phyloP scores from a whole-genome alignment of 2,888 invertebrate species.

The Habroteleia sp. region DNA sequence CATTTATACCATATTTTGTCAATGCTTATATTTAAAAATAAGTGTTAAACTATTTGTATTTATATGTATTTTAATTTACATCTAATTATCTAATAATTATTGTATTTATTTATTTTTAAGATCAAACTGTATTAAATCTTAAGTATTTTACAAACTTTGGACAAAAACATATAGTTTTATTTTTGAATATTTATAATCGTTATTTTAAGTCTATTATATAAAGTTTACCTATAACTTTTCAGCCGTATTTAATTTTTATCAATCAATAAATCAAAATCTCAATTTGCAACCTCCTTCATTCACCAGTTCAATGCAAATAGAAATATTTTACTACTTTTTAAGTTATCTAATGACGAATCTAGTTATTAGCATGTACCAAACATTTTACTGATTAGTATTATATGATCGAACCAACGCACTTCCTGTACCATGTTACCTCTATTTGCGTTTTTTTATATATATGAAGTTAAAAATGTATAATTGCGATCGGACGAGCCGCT shows the following conservation, averaged over 20 bases:
- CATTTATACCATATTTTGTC: slow-evolving; percentile 8
- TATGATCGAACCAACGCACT: slow-evolving; percentile 12
- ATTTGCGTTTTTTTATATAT: slow-evolving; percentile 9
- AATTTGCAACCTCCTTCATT: slow-evolving; percentile 21
- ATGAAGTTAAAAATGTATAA: neutral
- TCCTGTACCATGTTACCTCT: neutral
- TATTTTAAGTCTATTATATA: neutral
- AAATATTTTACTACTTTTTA: slow-evolving; percentile 10
- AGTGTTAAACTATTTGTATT: too few relatives aligned
- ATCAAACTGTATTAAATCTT: slow-evolving; percentile 5
- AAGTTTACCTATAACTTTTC: neutral
- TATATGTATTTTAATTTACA: neutral
- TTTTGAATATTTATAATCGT: slow-evolving; percentile 27
- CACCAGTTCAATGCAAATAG: slow-evolving; percentile 23
- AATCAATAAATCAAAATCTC: slow-evolving; percentile 9
- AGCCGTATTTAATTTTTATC: slow-evolving; percentile 5
- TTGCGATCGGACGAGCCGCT: slow-evolving; percentile 8
- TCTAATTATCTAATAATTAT: neutral
- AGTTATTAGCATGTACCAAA: slow-evolving; percentile 31
- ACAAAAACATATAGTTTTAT: slow-evolving; percentile 3
- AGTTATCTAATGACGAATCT: slow-evolving; percentile 15
- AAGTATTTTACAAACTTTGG: slow-evolving; percentile 12
- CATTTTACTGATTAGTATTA: slow-evolving; percentile 28
- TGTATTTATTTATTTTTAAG: slow-evolving; percentile 7
- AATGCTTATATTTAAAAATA: slow-evolving; percentile 5